A percentile compares a stretch with the other conserved stretches of the same genome.
These are phyloP conservation scores for Catagonus wagneri DNA, from an alignment of 2,113 vertebrate species.

Conservation along the genomic window DNA sequence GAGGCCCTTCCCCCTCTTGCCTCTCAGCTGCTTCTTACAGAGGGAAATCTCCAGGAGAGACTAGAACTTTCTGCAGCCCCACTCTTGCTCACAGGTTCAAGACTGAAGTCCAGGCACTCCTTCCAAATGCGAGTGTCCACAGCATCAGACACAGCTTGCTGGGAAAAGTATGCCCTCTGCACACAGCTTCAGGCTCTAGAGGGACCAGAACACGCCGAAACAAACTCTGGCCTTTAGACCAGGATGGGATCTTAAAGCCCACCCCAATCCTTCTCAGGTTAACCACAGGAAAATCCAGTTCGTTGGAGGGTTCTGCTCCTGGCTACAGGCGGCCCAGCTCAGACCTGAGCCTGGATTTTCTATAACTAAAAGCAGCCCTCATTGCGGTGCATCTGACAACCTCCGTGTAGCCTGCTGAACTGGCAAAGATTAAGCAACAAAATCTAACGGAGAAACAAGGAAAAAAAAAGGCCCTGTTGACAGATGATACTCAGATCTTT, in stretches of 20 bases:
- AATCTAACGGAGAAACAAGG: background rate
- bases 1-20: background rate
- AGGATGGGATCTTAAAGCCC: background rate
- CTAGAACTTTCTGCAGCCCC: background rate
- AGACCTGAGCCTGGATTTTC: background rate
- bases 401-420: rapidly evolving
- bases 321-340: background rate
- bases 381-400: rapidly evolving
- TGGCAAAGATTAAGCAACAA: background rate
- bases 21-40: background rate
- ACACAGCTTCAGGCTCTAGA: background rate
- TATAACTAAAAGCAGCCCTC: background rate
- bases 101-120: background rate
- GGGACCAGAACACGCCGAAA: background rate
- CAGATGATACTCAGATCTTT: background rate
- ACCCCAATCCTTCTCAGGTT: background rate
- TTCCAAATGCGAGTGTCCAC: background rate
- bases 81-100: background rate
- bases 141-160: no score
- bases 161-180: background rate
- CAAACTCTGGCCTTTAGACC: background rate
- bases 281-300: background rate
- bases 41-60: background rate
- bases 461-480: background rate
- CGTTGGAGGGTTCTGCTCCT: background rate